phyloP scores from a whole-genome alignment of 2,888 invertebrate species.

The Rhimphoctona megacephalus region DNA sequence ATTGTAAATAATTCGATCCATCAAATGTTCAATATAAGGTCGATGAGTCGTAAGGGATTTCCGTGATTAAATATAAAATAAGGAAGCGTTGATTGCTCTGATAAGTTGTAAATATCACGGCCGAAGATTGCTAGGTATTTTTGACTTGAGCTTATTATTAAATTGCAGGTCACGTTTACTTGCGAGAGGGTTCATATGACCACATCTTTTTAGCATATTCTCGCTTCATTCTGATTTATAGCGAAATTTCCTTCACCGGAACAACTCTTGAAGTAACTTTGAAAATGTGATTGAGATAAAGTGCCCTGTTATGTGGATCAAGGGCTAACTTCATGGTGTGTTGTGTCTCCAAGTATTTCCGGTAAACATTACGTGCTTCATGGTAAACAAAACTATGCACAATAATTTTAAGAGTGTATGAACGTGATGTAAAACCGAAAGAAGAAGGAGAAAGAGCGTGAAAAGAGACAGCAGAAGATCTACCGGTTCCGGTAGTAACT shows the following conservation, averaged over 20 bases:
- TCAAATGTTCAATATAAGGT: neutral
- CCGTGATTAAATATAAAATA: neutral
- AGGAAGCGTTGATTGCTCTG: conserved; percentile 17
- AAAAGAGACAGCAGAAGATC: conserved; percentile 30
- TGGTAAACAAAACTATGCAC: conserved; percentile 27
- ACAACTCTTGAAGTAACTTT: neutral
- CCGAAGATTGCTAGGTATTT: conserved; percentile 1
- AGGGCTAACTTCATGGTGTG: conserved; percentile 10
- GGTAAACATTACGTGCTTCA: conserved; percentile 33
- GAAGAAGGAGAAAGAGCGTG: conserved; percentile 10
- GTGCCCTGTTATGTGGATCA: conserved; percentile 38
- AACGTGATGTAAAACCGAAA: conserved; percentile 16
- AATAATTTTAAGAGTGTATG: conserved; percentile 27
- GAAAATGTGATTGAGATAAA: conserved; percentile 46
- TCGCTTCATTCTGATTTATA: conserved; percentile 19
- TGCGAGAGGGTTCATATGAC: neutral
- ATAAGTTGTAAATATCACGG: neutral
- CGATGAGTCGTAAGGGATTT: neutral
- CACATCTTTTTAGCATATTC: neutral
- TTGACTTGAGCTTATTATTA: neutral
- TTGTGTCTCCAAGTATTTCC: conserved; percentile 32
- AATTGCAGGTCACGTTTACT: neutral
- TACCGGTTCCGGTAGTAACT: conserved; percentile 68
- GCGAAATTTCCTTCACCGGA: neutral
- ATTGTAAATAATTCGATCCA: neutral